Evolutionary conservation across 2,888 invertebrate species (phyloP).

Genomic region (Pandemis cinnamomeana): DNA sequence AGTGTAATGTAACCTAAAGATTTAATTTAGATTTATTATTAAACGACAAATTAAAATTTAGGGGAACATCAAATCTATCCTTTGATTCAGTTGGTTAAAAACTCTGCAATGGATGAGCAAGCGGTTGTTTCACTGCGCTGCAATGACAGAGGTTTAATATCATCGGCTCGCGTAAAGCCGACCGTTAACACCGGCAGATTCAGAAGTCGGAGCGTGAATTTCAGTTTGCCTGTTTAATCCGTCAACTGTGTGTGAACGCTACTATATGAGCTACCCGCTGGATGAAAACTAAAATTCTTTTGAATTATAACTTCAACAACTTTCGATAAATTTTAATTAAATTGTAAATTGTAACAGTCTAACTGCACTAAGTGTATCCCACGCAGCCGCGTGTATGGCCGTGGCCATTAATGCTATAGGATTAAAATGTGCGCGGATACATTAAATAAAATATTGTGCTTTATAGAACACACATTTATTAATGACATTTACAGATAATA

Average conservation of each 20-base stretch:
- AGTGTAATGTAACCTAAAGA: no score
- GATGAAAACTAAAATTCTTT: background rate
- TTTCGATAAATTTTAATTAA: no score
- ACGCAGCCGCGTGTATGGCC: no score
- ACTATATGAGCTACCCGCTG: conserved; percentile 21
- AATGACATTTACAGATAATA: no score
- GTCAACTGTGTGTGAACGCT: conserved; percentile 49
- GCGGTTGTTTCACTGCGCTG: conserved; percentile 41
- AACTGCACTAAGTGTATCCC: no score
- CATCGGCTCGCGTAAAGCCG: conserved; percentile 69
- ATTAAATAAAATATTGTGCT: no score
- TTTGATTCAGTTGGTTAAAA: background rate
- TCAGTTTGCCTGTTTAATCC: conserved; percentile 70
- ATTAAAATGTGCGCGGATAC: no score
- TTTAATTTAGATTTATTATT: no score
- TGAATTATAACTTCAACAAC: background rate
- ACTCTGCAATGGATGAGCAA: background rate
- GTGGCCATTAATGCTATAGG: no score
- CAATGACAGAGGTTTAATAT: conserved; percentile 64
- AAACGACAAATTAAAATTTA: no score
- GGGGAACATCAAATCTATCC: background rate
- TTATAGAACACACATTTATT: no score
- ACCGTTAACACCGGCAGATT: conserved; percentile 58
- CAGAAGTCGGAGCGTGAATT: conserved; percentile 55
- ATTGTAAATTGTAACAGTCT: no score